Conservation (phyloP, 2,113 vertebrate species). For the Centropus bengalensis region DNA sequence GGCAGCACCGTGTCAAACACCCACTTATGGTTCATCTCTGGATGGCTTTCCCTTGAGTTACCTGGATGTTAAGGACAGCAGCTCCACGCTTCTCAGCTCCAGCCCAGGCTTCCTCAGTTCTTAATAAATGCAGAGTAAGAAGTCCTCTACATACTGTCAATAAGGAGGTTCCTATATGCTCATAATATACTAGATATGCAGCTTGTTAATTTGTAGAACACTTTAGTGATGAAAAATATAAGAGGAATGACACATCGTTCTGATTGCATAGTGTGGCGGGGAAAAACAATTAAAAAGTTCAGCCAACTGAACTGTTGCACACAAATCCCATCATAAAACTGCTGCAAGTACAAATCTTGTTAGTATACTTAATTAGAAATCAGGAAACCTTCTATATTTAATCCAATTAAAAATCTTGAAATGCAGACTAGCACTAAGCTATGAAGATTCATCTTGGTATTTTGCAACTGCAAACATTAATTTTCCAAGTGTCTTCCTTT, state of each 20-base stretch:
- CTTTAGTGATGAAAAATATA: neutral
- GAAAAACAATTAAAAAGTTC: neutral
- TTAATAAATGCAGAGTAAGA: neutral
- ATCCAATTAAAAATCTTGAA: neutral
- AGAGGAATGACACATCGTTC: neutral
- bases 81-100: neutral
- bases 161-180: neutral
- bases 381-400: neutral
- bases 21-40: neutral
- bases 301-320: neutral
- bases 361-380: neutral
- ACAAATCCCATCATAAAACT: neutral
- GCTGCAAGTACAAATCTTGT: neutral
- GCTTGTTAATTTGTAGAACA: neutral
- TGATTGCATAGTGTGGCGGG: neutral
- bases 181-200: no score
- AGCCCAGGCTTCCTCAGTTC: neutral
- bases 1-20: fast-evolving
- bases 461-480: neutral
- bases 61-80: neutral
- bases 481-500: neutral
- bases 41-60: neutral
- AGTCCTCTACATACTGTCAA: neutral
- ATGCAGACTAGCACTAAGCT: neutral
- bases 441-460: neutral